Evolutionary conservation across 1,140 invertebrate genomes (phyloP).

Genomic region (Phocides pigmalion): DNA sequence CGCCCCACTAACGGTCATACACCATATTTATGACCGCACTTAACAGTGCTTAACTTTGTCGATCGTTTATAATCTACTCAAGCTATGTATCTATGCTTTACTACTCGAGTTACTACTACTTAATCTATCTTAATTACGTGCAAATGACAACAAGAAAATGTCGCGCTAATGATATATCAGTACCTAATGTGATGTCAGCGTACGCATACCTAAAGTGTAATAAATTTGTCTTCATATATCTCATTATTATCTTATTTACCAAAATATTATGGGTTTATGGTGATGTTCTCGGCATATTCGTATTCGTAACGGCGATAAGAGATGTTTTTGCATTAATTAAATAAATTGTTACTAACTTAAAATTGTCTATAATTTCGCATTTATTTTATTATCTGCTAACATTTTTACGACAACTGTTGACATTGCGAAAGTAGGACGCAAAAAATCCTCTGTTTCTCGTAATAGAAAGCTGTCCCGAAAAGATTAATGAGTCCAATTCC

Average conservation of each 20-base stretch:
- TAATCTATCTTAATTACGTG: background rate
- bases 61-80: too few species aligned
- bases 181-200: background rate
- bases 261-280: conserved; percentile 6
- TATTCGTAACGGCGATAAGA: conserved; percentile 5
- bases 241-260: conserved; percentile 7
- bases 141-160: background rate
- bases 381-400: background rate
- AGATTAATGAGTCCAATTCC: background rate
- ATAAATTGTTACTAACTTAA: background rate
- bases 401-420: background rate
- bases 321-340: background rate
- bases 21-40: too few species aligned
- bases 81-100: too few species aligned
- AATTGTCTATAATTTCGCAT: background rate
- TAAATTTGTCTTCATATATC: background rate
- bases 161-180: conserved; percentile 2
- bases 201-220: background rate
- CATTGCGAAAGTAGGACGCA: background rate
- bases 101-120: too few species aligned
- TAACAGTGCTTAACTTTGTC: too few species aligned
- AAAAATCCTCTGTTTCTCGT: background rate
- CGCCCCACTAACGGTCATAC: too few species aligned
- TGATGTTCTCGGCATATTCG: background rate
- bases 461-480: background rate